Evolutionary conservation across 2,888 invertebrate species (phyloP), one percentile per base, ranked within the genome.

Genomic region (Drosophila testacea): DNA sequence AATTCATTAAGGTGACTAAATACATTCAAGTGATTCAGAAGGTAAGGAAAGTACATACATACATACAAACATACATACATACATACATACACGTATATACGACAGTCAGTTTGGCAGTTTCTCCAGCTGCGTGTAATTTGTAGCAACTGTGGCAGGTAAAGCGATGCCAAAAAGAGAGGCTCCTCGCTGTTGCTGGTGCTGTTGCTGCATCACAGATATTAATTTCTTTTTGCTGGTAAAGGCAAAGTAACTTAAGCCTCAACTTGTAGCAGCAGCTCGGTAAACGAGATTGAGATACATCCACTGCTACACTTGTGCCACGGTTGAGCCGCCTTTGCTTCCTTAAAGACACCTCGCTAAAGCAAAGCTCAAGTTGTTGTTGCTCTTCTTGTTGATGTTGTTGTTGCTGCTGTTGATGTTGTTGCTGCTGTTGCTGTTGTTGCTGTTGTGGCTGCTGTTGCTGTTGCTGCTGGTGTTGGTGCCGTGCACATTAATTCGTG

Each of bases 401-500:
- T 36, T 46, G 39, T 42, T 48, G 57, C 16, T 67, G 54, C 55
- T 59, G 44, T 13, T 70, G 34, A 28, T 60, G 38, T 56, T 39
- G 50, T 13, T 57, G 59, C 46, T 67, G 48, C 4, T 71, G 64
- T n/a, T 59, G 42, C 11, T 56, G 66, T 44, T 47, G 11, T 44
- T 44, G 62, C 32, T 67, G 51, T 1, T 79, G 70, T 34, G 80
- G 68, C 6, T 70, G 67, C 11, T 74, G 64, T 10, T 74, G 71
- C 34, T 75, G 52, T 10, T 74, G 71, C 34, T 75, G 52, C 4
- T 65, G 72, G 61, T 69, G 84, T 41, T 79, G 73, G 61, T 89
- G 83, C 83, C 88, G 85, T 86, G 85, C 85, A 89, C 86, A 86
- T 86, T 86, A 86, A 86, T 86, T 89, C 86, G 86, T 86, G 86